phyloP scores from a whole-genome alignment of 2,113 vertebrate species.

The Lucifuga dentata region DNA sequence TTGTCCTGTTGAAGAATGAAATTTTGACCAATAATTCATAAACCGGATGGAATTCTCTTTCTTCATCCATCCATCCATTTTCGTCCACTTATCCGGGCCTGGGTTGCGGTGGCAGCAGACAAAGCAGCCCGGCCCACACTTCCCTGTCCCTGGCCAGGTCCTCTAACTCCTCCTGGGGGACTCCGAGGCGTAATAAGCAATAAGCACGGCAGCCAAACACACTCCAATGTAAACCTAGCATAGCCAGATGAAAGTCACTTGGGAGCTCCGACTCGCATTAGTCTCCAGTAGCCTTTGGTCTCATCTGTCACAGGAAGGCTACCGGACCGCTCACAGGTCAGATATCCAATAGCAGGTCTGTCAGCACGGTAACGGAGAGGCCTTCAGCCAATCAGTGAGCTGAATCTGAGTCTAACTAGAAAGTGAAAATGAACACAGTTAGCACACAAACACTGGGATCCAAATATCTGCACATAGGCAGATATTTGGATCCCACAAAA shows the following conservation, averaged over 20 bases:
- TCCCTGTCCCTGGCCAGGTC: no score
- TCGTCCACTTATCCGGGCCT: no score
- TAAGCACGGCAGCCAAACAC: slow-evolving; percentile 28
- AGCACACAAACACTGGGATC: no score
- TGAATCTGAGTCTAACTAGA: slow-evolving; percentile 37
- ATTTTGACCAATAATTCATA: no score
- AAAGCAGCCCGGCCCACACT: no score
- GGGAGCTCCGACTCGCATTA: slow-evolving; percentile 43
- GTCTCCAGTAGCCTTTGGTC: slow-evolving; percentile 63
- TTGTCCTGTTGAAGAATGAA: no score
- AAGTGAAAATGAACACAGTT: slow-evolving; percentile 28
- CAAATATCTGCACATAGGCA: no score
- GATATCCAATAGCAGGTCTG: slow-evolving; percentile 43
- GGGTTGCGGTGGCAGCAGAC: no score
- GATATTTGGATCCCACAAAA: slow-evolving; percentile 9
- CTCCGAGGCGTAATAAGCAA: no score
- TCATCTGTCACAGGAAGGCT: slow-evolving; percentile 56
- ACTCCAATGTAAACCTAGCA: slow-evolving; percentile 37
- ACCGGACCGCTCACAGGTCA: slow-evolving; percentile 66
- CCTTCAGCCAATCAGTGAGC: slow-evolving; percentile 39
- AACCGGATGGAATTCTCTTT: no score
- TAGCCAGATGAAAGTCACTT: slow-evolving; percentile 48
- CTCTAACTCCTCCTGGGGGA: no score
- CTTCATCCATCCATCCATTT: no score
- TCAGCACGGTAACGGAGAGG: slow-evolving; percentile 32